Base-by-base conservation (phyloP, 2,888 invertebrate genomes). In the Isoperla grammatica region DNA sequence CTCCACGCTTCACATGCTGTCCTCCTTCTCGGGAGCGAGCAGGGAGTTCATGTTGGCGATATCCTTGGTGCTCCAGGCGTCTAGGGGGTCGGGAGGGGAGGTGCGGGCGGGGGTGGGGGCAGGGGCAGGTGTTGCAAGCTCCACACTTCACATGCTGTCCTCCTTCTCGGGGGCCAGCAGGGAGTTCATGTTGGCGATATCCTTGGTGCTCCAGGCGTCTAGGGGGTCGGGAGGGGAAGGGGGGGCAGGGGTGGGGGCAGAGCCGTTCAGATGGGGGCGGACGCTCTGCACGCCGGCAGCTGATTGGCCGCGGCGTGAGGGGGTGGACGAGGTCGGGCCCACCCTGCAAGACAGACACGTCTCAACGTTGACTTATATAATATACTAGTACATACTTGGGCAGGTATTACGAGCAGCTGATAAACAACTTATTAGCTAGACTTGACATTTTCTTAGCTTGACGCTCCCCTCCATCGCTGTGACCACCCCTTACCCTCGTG, bases 201-300 rank as follows among this genome's bases (percentile, higher is more conserved):
- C 82, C 65, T 82, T 80, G 43, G 84, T 86, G 73, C 86, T 87
- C 87, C 87, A 87, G 0, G 87, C 84, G 69, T 87, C 85, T 62
- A 87, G 72, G 4, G 85, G 85, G 75, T 86, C 85, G 8, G 80
- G 79, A 2, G 81, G 78, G 6, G 79, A 79, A 55, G 76, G 73
- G 6, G 72, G 69, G 37, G 68, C 63, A 11, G 78, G 78, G 55
- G 76, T 72, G 5, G 72, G n/a, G 15, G 45, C 46, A 53, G 48
- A 43, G 17, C 60, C 60, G 20, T 58, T 57, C n/a, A 23, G 22
- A 8, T 61, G 50, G 19, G 22, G 58, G 15, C 40, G 69, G 69
- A 62, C 67, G 63, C 61, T 69, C 66, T 40, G 64, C 62, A 65
- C 66, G 61, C 49, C 35, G 17, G 2, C 20, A 2, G n/a, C n/a